Conservation (phyloP, 2,888 invertebrate species). For the Synergus umbraculus region DNA sequence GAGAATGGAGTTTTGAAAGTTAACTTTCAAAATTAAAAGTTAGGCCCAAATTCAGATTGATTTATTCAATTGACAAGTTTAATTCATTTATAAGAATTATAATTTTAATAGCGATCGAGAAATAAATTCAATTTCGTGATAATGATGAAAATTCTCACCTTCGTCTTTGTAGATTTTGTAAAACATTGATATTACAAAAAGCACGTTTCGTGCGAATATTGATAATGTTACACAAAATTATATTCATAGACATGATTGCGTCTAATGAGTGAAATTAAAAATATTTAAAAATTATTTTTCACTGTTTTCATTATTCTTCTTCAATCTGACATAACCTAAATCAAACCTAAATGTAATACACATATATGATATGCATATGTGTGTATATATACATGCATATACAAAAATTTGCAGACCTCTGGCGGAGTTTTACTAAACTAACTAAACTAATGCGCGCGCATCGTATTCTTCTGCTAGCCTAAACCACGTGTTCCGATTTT, state of each 20-base stretch:
- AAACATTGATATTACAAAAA: neutral
- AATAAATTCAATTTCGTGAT: neutral
- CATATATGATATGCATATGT: too few relatives aligned
- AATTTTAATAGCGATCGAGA: too few relatives aligned
- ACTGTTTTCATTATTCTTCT: neutral
- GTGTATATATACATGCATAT: too few relatives aligned
- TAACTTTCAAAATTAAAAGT: too few relatives aligned
- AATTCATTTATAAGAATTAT: too few relatives aligned
- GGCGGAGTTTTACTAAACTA: neutral
- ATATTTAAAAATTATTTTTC: neutral
- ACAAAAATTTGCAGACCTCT: neutral
- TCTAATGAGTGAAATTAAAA: neutral
- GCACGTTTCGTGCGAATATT: neutral
- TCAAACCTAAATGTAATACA: too few relatives aligned
- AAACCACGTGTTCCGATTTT: neutral
- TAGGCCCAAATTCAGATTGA: too few relatives aligned
- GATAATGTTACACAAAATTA: neutral
- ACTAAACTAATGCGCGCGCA: too few relatives aligned
- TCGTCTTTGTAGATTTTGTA: neutral
- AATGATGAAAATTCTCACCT: neutral
- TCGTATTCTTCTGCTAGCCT: too few relatives aligned
- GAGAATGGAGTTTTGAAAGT: too few relatives aligned
- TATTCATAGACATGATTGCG: conserved; percentile 7
- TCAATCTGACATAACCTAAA: neutral
- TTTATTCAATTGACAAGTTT: too few relatives aligned